Evolutionary conservation across 2,113 vertebrate species (phyloP).

Genomic region (Cyanoderma ruficeps): DNA sequence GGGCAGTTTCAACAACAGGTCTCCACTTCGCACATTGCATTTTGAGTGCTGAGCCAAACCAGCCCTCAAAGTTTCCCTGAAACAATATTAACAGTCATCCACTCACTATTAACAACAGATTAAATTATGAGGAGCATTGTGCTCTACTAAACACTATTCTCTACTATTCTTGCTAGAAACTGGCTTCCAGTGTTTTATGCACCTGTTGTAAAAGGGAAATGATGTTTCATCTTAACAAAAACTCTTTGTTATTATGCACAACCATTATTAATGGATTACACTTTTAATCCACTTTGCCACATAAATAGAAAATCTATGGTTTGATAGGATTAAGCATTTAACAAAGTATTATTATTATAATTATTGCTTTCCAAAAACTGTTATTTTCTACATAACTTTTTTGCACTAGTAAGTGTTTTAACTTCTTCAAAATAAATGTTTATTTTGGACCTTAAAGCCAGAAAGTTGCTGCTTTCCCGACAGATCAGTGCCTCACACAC

Average conservation of each 20-base stretch:
- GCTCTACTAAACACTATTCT: neutral
- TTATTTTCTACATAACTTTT: neutral
- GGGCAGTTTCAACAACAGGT: neutral
- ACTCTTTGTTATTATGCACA: neutral
- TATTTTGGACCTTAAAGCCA: constrained; percentile 27
- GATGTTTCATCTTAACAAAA: constrained; percentile 15
- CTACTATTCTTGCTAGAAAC: constrained; percentile 3
- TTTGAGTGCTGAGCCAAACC: neutral
- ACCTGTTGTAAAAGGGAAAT: constrained; percentile 22
- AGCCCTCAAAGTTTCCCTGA: constrained; percentile 1
- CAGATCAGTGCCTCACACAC: neutral
- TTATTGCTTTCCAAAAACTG: neutral
- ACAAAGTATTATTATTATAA: neutral
- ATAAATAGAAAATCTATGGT: constrained; percentile 18
- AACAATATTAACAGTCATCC: neutral
- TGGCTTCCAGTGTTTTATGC: constrained; percentile 21
- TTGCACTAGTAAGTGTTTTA: neutral
- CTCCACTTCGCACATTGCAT: neutral
- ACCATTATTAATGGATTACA: constrained; percentile 22
- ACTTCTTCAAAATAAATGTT: neutral
- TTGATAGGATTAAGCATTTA: constrained; percentile 25
- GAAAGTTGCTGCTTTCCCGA: neutral
- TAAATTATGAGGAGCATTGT: neutral
- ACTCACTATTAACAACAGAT: constrained; percentile 5
- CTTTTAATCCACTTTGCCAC: constrained; percentile 25